Evolutionary conservation across 2,113 vertebrate genomes (phyloP).

Genomic region (Pituophis catenifer): DNA sequence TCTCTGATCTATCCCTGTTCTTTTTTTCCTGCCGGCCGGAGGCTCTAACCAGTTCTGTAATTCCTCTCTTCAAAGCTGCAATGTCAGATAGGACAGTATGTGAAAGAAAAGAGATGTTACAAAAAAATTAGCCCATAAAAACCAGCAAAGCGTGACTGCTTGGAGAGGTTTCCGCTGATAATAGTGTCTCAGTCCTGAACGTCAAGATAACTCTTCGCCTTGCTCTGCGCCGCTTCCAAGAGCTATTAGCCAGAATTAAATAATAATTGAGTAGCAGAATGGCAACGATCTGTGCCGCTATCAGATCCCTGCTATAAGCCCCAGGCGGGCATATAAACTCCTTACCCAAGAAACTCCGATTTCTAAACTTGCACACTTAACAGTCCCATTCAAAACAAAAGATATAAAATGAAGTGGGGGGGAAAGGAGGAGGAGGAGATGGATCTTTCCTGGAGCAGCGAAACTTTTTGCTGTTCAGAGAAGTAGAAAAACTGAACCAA

Average conservation of each 20-base stretch:
- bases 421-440: background rate
- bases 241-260: slow-evolving; percentile 35
- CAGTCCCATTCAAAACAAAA: background rate
- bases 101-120: background rate
- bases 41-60: background rate
- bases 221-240: slow-evolving; percentile 18
- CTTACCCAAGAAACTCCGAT: background rate
- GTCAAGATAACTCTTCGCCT: slow-evolving; percentile 6
- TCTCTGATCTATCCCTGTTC: background rate
- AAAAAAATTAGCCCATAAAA: slow-evolving; percentile 30
- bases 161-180: slow-evolving; percentile 15
- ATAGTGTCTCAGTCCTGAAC: slow-evolving; percentile 18
- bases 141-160: slow-evolving; percentile 11
- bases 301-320: slow-evolving; percentile 20
- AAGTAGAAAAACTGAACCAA: background rate
- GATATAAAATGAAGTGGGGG: background rate
- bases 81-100: slow-evolving; percentile 26
- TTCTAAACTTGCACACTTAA: slow-evolving; percentile 9
- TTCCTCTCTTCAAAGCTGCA: slow-evolving; percentile 9
- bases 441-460: background rate
- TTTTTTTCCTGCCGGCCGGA: background rate
- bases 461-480: background rate
- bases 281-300: slow-evolving; percentile 14
- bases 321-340: slow-evolving; percentile 18
- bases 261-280: slow-evolving; percentile 20